Evolutionary conservation across 2,888 invertebrate species (phyloP).

Genomic region (Agapostemon virescens): DNA sequence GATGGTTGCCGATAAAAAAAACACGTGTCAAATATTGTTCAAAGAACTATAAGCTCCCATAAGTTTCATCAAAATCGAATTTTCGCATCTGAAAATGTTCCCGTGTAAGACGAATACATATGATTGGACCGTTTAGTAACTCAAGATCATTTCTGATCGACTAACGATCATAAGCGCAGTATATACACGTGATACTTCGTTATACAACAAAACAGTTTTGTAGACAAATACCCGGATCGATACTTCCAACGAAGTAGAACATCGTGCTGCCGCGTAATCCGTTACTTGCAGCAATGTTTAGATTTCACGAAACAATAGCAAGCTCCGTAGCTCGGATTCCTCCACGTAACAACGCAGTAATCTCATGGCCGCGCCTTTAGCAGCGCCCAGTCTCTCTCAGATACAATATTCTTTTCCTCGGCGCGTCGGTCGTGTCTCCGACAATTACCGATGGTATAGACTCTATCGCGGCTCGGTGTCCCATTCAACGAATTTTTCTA

Average conservation of each 20-base stretch:
- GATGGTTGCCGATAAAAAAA: no score
- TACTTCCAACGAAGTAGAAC: not conserved
- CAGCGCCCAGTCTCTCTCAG: not conserved
- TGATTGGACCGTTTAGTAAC: not conserved
- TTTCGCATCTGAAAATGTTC: no score
- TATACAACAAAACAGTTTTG: not conserved
- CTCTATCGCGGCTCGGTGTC: not conserved
- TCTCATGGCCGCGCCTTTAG: not conserved
- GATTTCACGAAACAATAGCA: not conserved
- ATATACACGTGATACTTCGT: not conserved
- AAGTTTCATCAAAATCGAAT: no score
- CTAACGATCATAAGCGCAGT: not conserved
- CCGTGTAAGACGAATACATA: not conserved
- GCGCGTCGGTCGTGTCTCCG: not conserved
- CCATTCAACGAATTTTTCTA: constrained; percentile 48
- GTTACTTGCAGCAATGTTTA: not conserved
- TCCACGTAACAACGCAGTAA: not conserved
- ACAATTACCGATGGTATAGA: constrained; percentile 30
- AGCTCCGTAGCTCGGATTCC: not conserved
- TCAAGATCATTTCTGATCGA: not conserved
- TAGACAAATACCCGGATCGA: not conserved
- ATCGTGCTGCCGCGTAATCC: not conserved
- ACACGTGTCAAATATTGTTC: no score
- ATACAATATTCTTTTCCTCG: not conserved
- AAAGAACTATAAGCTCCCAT: no score